Percentiles rank a stretch among this genome's conserved stretches.
These are phyloP conservation scores for Phragmatobia fuliginosa DNA, from an alignment of 2,888 invertebrate species.

Conservation along the genomic window DNA sequence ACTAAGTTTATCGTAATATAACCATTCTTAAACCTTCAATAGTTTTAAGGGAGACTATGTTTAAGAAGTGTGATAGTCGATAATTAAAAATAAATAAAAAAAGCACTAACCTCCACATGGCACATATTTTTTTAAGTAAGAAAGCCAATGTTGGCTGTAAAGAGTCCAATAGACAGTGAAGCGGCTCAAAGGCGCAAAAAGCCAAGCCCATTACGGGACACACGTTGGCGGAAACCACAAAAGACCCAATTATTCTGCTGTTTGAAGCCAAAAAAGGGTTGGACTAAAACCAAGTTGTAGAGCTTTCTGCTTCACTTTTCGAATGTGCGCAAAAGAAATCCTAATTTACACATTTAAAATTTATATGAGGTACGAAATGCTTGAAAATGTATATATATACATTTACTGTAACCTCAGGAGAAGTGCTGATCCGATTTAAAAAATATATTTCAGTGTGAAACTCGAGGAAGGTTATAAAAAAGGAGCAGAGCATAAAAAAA, in stretches of 20 bases:
- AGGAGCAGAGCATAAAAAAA: too few relatives aligned
- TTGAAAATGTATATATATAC: not conserved
- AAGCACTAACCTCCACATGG: slow-evolving; percentile 27
- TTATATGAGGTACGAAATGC: not conserved
- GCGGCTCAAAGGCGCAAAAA: slow-evolving; percentile 73
- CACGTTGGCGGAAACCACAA: slow-evolving; percentile 77
- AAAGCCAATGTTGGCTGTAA: slow-evolving; percentile 57
- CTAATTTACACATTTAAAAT: slow-evolving; percentile 12
- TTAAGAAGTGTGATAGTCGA: not conserved
- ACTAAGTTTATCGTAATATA: too few relatives aligned
- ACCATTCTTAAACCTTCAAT: not conserved
- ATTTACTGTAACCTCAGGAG: too few relatives aligned
- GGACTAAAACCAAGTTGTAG: slow-evolving; percentile 69
- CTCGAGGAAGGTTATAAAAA: too few relatives aligned
- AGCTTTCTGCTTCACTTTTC: slow-evolving; percentile 67
- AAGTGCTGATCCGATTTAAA: too few relatives aligned
- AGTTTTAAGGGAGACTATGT: not conserved
- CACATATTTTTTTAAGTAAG: slow-evolving; percentile 58
- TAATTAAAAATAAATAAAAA: not conserved
- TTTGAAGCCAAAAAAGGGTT: slow-evolving; percentile 78
- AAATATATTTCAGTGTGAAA: too few relatives aligned
- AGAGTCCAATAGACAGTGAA: slow-evolving; percentile 65
- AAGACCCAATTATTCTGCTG: slow-evolving; percentile 80
- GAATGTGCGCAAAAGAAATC: slow-evolving; percentile 50
- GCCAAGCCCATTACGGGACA: slow-evolving; percentile 72